Conservation (phyloP, 2,113 vertebrate species). For the Zosterops pallidus region DNA sequence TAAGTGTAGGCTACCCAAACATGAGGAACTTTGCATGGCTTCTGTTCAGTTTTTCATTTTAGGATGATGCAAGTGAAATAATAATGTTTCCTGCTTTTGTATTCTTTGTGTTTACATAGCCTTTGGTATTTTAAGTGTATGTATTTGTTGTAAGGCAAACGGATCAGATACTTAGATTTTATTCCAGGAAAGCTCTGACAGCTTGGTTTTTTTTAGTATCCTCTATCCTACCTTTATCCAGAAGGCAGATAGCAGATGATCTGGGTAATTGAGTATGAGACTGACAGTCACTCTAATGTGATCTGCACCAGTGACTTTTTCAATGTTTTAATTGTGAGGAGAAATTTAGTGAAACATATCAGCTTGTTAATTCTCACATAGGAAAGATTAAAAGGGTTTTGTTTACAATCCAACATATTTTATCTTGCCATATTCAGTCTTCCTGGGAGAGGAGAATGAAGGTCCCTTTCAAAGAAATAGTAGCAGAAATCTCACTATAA, state of each 20-base stretch:
- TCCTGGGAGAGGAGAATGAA: neutral
- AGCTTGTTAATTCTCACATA: neutral
- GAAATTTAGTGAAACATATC: neutral
- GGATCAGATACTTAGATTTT: neutral
- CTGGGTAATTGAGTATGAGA: neutral
- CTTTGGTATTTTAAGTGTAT: constrained; percentile 17
- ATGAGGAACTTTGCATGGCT: neutral
- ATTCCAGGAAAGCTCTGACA: neutral
- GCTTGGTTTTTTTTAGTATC: neutral
- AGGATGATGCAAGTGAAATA: neutral
- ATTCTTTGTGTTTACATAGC: constrained; percentile 35
- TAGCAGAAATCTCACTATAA: neutral
- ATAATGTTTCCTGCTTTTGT: constrained; percentile 54
- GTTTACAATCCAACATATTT: neutral
- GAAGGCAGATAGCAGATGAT: neutral
- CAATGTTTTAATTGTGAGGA: neutral
- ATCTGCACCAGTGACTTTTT: neutral
- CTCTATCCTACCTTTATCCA: neutral
- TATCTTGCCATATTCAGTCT: neutral
- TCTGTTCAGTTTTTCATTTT: neutral
- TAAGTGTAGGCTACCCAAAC: neutral
- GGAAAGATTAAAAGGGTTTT: constrained; percentile 1
- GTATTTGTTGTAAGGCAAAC: constrained; percentile 22
- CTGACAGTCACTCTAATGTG: neutral
- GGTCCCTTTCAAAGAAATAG: neutral